Base-by-base conservation (phyloP, 2,888 invertebrate genomes). In the Agrotis puta region DNA sequence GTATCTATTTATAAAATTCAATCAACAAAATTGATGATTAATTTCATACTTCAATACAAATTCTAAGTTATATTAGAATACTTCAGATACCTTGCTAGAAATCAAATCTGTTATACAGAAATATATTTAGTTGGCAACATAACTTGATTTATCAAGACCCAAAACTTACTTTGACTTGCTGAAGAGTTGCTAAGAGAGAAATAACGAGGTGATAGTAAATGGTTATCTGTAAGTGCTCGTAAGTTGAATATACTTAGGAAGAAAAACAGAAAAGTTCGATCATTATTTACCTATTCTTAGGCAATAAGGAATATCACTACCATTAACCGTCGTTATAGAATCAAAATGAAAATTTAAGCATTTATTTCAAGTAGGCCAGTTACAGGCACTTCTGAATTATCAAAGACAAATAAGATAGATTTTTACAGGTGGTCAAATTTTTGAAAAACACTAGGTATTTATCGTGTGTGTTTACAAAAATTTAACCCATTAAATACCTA, bases 131-230 rank as follows among this genome's bases (percentile, higher is more conserved):
- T 64, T 53, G 16, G 47, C 20, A 57, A 59, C 48, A 57, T 68
- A 74, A 82, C 68, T 74, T 50, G n/a, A 72, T 82, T 75, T 65
- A 67, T 50, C 14, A 50, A 66, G 54, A 33, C 39, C 39, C 66
- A 51, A 20, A 64, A 57, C 53, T 74, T 62, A 67, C 53, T 82
- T 56, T 33, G 62, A 50, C 67, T 78, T 24, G 45, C 51, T 58
- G 13, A 58, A 14, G 13, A 77, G 64, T 70, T 58, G 20, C 14
- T 63, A 50, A 27, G 63, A 39, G 50, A 58, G 51, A 70, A 59
- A 63, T 75, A 70, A 74, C 58, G 48, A 66, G 47, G 18, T 33
- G 33, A 39, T 45, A 33, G 27, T 76, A 27, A 43, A 62, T 11
- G 24, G 33, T 33, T 11, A 48, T 18, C 24, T 18, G 18, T 9